These are phyloP conservation scores for Drosophila mojavensis DNA, from an alignment of 1,140 invertebrate genomes.

Conservation along the genomic window DNA sequence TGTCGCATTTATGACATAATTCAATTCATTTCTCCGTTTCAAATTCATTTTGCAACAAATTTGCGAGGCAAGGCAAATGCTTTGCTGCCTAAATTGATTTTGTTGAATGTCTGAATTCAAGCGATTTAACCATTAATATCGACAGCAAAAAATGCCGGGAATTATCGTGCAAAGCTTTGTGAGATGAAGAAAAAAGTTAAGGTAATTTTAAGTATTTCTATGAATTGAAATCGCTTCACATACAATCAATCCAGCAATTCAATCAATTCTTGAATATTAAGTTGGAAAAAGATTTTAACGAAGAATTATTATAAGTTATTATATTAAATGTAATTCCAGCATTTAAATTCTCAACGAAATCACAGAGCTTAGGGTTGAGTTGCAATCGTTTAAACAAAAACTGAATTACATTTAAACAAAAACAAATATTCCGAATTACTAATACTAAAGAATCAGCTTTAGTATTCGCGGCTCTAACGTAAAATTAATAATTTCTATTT, in stretches of 20 bases:
- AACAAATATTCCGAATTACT: too few relatives aligned
- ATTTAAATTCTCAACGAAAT: neutral
- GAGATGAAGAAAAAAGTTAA: conserved; percentile 1
- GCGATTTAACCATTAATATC: conserved; percentile 48
- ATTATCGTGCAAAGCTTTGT: conserved; percentile 27
- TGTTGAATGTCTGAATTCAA: conserved; percentile 43
- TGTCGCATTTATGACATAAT: conserved; percentile 70
- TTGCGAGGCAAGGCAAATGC: conserved; percentile 34
- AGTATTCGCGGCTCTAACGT: too few relatives aligned
- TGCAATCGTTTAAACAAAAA: too few relatives aligned
- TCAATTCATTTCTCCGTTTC: conserved; percentile 61
- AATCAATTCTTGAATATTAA: too few relatives aligned
- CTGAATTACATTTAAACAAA: too few relatives aligned
- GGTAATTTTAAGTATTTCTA: neutral
- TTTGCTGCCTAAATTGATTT: conserved; percentile 59
- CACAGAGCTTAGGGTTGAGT: neutral
- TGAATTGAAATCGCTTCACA: conserved; percentile 3
- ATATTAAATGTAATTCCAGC: neutral
- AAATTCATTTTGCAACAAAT: conserved; percentile 55
- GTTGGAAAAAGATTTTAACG: neutral
- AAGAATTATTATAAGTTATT: neutral
- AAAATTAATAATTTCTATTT: too few relatives aligned
- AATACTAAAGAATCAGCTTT: too few relatives aligned
- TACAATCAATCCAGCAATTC: too few relatives aligned
- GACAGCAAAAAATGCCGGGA: neutral